Evolutionary conservation across 2,113 vertebrate species (phyloP).

Genomic region (Gobiocypris rarus): DNA sequence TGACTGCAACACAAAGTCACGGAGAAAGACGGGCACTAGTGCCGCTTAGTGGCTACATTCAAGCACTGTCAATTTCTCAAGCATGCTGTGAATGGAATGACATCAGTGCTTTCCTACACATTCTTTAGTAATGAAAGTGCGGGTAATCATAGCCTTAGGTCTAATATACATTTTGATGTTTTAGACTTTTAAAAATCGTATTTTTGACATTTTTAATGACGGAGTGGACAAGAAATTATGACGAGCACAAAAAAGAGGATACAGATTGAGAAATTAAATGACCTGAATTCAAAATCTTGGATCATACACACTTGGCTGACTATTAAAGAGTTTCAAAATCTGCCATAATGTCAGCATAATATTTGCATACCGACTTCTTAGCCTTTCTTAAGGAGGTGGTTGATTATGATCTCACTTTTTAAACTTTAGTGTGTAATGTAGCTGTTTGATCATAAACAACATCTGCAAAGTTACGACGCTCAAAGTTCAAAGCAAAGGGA

Average conservation of each 20-base stretch:
- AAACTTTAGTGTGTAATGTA: no score
- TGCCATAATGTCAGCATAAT: neutral
- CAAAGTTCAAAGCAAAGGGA: no score
- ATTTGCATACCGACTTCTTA: neutral
- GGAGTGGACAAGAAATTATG: neutral
- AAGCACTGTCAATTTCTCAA: neutral
- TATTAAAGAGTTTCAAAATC: neutral
- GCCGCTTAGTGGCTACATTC: conserved; percentile 23
- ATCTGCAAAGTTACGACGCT: no score
- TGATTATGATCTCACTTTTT: no score
- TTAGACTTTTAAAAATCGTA: neutral
- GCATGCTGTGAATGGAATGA: conserved; percentile 11
- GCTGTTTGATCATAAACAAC: no score
- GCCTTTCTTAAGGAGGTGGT: neutral
- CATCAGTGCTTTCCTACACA: neutral
- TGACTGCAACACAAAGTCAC: conserved; percentile 18
- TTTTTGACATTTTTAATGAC: neutral
- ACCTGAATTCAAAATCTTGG: neutral
- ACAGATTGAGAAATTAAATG: neutral
- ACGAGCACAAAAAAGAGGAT: neutral
- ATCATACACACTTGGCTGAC: neutral
- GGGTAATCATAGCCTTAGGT: neutral
- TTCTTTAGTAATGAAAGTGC: neutral
- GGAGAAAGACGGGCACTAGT: neutral
- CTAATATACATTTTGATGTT: neutral